Base-by-base conservation (phyloP, 2,888 invertebrate species). In the Caenorhabditis japonica region DNA sequence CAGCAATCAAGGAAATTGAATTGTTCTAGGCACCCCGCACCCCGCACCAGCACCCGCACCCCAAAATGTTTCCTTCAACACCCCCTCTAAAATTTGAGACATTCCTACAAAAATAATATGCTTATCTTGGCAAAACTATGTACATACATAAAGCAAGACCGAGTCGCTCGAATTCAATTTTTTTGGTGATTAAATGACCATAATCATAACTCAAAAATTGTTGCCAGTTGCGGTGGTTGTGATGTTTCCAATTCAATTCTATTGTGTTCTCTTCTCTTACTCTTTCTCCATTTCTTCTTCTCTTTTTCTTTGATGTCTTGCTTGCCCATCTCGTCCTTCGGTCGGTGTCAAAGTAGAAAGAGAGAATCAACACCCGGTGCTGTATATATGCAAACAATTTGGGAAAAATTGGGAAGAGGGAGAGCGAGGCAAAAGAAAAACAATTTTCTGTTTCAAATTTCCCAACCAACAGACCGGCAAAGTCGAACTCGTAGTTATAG, bases 271-370 rank as follows among this genome's bases (percentile, higher is more conserved):
- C 17, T 17, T 15, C 4, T 15, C 17, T 17, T 3, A n/a, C 39
- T 15, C 15, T 39, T 17, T 36, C 15, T 17, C 15, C 12, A 4
- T 10, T 7, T n/a, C 39, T 39, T 39, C 4, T n/a, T 17, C 17
- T 8, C 17, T 17, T n/a, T 39, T 17, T 7, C 39, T n/a, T 39
- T 39, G n/a, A n/a, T 25, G 10, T 46, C 15, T 46, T 46, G 44
- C n/a, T 46, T 13, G 13, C 13, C 13, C 44, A 10, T 7, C 27
- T 27, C n/a, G 27, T 15, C 23, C 27, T 23, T 27, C 33, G 36
- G 62, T 41, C 47, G 53, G 47, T 64, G 56, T 64, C 64, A 64
- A 64, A 49, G 49, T 64, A 64, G 64, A 62, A 55, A 19, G 36
- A 47, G 61, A 62, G 44, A 61, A 41, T 25, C 60, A 8, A 13